Evolutionary conservation across 2,113 vertebrate genomes (phyloP), one percentile per base, ranked within the genome.

Genomic region (Falco punctatus): DNA sequence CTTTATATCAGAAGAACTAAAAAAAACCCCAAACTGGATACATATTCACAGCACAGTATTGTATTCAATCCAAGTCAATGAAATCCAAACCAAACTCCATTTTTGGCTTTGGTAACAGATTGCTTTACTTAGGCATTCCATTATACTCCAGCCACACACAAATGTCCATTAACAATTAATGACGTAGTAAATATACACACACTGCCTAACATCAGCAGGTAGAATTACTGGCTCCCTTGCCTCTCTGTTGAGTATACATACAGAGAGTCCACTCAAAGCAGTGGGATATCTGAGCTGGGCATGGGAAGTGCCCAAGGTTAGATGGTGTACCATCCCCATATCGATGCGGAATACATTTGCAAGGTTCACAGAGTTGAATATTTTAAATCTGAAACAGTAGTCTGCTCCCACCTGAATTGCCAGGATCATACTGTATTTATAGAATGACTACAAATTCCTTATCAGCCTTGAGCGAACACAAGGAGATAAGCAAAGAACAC

Each of bases 361-460:
- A 91, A 14, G 0, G 0, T 44, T 90, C 72, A 52, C 17, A 22
- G 23, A 66, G 16, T 0, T 71, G 58, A 62, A 27, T 57, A 55
- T 66, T 81, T 82, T 33, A 88, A 69, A 62, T 58, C 32, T 90
- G 81, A 86, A 88, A 70, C 11, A 46, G 19, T 18, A 71, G 6
- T 13, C 17, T 48, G 35, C 21, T 89, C 70, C 38, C 48, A 73
- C 42, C 24, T 89, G 74, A 58, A 33, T 40, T 91, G 55, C 38
- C 42, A 90, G 32, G 58, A 82, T 91, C 40, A 71, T 62, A 42
- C 52, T 71, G 26, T 57, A 81, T 91, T 95, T 70, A 78, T 15
- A 73, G 46, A 88, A 80, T 22, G 74, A 94, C 77, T 82, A 95
- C 92, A 95, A 97, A 87, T 70, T 78, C 52, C 46, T 95, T 94